Evolutionary conservation across 2,113 vertebrate genomes (phyloP), one percentile per base, ranked within the genome.

Genomic region (Suncus etruscus): DNA sequence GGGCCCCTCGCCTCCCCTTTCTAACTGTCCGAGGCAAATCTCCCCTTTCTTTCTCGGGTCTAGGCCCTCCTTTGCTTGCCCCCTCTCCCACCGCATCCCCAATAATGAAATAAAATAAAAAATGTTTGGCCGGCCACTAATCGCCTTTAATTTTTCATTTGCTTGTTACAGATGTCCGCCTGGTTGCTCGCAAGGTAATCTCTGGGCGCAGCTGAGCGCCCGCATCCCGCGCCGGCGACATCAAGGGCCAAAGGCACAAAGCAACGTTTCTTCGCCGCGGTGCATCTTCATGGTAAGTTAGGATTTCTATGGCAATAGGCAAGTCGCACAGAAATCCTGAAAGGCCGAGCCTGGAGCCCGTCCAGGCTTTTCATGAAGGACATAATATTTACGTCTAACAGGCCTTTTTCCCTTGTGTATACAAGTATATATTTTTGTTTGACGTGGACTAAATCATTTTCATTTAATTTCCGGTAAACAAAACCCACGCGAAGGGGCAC

Each of bases 261-360:
- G 99, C 98, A 97, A 97, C 98, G 98, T 99, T 99, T 99, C 98
- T 99, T 98, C 98, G 98, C 98, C 98, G 98, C 99, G 98, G 98
- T 99, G 99, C 98, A 99, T 99, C 99, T 99, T 99, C 99, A 99
- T 98, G 99, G 99, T 99, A 98, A 99, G 99, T 99, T 99, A 99
- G 98, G 98, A 99, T 99, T 99, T 99, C 99, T 99, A 99, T 98
- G 98, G 99, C 98, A 98, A 99, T 98, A 98, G 98, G 98, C 98
- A 98, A 99, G 98, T 99, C 99, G 98, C 98, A 99, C 98, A 99
- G 98, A 98, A 99, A 99, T 98, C 98, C 98, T 99, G 98, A 98
- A 99, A 98, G 98, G 98, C 98, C 96, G 98, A 98, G 98, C 98
- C 98, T 98, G 98, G 97, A 98, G 98, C 97, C 97, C 97, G 96